Evolutionary conservation across 2,888 invertebrate species (phyloP).

Genomic region (Melanostoma mellinum): DNA sequence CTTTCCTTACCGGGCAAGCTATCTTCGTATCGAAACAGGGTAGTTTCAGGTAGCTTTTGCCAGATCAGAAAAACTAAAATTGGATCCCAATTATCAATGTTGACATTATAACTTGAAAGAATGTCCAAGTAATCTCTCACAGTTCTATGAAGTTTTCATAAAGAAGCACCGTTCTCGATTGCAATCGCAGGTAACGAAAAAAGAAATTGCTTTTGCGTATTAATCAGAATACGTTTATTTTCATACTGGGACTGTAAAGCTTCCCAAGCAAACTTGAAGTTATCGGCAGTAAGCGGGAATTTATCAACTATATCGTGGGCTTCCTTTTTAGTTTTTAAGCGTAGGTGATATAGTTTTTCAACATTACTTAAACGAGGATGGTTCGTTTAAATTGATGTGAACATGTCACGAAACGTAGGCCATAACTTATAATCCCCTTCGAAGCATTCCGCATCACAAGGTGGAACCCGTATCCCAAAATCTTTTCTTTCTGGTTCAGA

Average conservation of each 20-base stretch:
- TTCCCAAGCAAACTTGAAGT: too few relatives aligned
- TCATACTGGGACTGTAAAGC: background rate
- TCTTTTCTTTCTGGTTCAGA: too few relatives aligned
- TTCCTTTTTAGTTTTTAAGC: background rate
- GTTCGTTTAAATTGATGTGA: background rate
- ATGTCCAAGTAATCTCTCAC: background rate
- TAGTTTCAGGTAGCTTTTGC: background rate
- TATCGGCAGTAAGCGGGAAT: too few relatives aligned
- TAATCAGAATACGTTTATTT: conserved; percentile 1
- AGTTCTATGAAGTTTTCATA: conserved; percentile 5
- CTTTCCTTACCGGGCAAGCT: background rate
- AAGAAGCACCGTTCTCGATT: background rate
- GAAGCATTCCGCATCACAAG: background rate
- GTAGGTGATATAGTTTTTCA: conserved; percentile 7
- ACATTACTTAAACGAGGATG: conserved; percentile 4
- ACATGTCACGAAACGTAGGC: background rate
- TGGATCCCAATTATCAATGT: background rate
- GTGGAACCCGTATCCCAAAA: too few relatives aligned
- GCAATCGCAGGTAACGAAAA: background rate
- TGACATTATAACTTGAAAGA: background rate
- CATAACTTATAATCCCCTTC: background rate
- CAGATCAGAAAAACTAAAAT: background rate
- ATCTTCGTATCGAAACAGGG: conserved; percentile 6
- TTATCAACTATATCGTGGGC: too few relatives aligned
- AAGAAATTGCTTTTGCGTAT: background rate